Conservation (phyloP, 2,797 vertebrate species). For the Pseudomugil gertrudae region DNA sequence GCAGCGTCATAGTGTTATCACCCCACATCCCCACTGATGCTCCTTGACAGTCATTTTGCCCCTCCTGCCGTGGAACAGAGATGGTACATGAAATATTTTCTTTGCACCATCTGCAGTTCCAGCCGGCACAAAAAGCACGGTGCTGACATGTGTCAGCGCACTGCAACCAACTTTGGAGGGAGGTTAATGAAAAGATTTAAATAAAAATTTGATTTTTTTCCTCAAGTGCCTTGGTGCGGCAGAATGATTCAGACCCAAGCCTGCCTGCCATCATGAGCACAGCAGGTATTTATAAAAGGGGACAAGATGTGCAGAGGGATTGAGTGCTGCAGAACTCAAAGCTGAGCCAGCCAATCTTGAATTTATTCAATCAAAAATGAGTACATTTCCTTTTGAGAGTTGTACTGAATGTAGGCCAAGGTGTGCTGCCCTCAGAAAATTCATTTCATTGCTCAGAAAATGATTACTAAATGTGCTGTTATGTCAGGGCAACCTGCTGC, state of each 20-base stretch:
- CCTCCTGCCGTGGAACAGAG: conserved; percentile 59
- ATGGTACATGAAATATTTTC: conserved; percentile 63
- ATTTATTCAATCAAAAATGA: conserved; percentile 79
- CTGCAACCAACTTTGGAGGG: conserved; percentile 22
- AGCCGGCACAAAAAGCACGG: conserved; percentile 49
- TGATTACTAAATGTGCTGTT: conserved; percentile 54
- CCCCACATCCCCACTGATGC: conserved; percentile 50
- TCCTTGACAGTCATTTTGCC: conserved; percentile 66
- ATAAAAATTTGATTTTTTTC: conserved; percentile 57
- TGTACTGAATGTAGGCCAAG: conserved; percentile 58
- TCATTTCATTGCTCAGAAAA: conserved; percentile 58
- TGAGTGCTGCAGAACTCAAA: conserved; percentile 47
- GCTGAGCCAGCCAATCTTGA: conserved; percentile 70
- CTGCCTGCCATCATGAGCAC: conserved; percentile 22
- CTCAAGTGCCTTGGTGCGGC: conserved; percentile 25
- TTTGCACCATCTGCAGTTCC: conserved; percentile 60
- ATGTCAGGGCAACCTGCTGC: conserved; percentile 58
- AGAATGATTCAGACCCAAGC: conserved; percentile 50
- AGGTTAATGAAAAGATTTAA: conserved; percentile 71
- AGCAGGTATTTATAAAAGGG: conserved; percentile 55
- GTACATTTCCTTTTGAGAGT: conserved; percentile 65
- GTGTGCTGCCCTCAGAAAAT: conserved; percentile 61
- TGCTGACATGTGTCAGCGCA: conserved; percentile 62
- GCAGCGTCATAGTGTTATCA: conserved; percentile 48
- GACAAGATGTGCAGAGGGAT: conserved; percentile 59